Base-by-base conservation (phyloP, 2,797 vertebrate species). In the Pseudochromis fuscus region DNA sequence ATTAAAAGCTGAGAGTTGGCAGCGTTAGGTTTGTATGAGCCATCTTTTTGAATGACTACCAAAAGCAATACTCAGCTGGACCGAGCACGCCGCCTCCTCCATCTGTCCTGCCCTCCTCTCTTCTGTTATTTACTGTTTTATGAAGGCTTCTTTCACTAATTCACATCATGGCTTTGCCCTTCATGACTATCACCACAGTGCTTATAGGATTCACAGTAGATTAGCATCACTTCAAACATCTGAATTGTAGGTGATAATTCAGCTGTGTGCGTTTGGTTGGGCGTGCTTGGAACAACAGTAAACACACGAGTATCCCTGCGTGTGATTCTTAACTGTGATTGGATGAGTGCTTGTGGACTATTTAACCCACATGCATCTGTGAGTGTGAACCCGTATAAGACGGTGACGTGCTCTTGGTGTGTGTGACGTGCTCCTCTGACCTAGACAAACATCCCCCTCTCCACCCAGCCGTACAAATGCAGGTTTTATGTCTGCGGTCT, bases 1-100 rank as follows among this genome's bases (percentile, higher is more conserved):
- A 33, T 74, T 67, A 67, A 82, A 81, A 76, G 30, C 70, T 45
- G 58, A 73, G 65, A 75, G 77, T 68, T 88, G 77, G 69, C 83
- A 77, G 13, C 15, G 59, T 62, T 70, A 16, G 62, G 42, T 78
- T 83, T 49, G 48, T 35, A 73, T 87, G 83, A 88, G 87, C 73
- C 86, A 84, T 82, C 56, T 72, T 85, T 63, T 89, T 89, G 89
- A 89, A 85, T 62, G 58, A 60, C 85, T 51, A 86, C 87, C 87
- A 89, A 87, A 84, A 77, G 67, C 79, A 75, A 58, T 69, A 11
- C 77, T 89, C 77, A 88, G 85, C 85, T 91, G 84, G 83, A 85
- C 73, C 23, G 79, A 72, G 69, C 77, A 74, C 68, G 37, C 72
- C 74, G 59, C 82, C 86, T 83, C 65, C 76, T 87, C 91, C 87